phyloP scores from a whole-genome alignment of 2,113 vertebrate genomes.

The Amphiprion percula region DNA sequence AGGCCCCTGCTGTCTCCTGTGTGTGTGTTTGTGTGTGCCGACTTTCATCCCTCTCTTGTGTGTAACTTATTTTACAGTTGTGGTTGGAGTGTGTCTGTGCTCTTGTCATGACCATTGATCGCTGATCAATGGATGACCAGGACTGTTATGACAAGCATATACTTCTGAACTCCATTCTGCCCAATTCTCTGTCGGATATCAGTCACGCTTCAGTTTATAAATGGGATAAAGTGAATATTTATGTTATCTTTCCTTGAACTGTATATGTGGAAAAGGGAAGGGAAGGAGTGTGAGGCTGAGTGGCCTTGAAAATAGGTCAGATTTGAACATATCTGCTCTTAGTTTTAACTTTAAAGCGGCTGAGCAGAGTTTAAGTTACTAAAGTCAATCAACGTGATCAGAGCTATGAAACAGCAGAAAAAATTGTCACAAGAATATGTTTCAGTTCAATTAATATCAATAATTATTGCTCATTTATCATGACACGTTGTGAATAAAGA shows the following conservation, averaged over 20 bases:
- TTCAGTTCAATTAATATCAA: too few species aligned
- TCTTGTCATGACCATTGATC: conserved; percentile 7
- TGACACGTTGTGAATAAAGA: too few species aligned
- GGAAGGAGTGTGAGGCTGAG: neutral
- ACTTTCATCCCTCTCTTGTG: neutral
- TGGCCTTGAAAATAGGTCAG: neutral
- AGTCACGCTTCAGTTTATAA: conserved; percentile 8
- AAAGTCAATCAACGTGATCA: neutral
- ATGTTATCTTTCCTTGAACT: conserved; percentile 4
- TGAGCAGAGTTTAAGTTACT: neutral
- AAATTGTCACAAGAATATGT: too few species aligned
- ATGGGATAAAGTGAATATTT: conserved; percentile 17
- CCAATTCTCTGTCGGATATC: conserved; percentile 4
- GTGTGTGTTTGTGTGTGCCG: neutral
- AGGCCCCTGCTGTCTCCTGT: conserved; percentile 28
- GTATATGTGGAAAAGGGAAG: neutral
- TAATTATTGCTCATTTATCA: too few species aligned
- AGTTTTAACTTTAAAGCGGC: neutral
- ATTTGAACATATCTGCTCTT: neutral
- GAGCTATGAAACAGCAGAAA: too few species aligned
- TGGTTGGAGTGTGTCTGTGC: conserved; percentile 2
- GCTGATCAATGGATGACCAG: conserved; percentile 35
- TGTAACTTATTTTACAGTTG: conserved; percentile 40
- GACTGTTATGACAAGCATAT: conserved; percentile 33
- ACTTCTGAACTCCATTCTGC: conserved; percentile 3